A percentile compares a stretch with the other conserved stretches of the same genome.
Evolutionary conservation across 2,888 invertebrate species (phyloP).

Genomic region (Dascillus cervinus): DNA sequence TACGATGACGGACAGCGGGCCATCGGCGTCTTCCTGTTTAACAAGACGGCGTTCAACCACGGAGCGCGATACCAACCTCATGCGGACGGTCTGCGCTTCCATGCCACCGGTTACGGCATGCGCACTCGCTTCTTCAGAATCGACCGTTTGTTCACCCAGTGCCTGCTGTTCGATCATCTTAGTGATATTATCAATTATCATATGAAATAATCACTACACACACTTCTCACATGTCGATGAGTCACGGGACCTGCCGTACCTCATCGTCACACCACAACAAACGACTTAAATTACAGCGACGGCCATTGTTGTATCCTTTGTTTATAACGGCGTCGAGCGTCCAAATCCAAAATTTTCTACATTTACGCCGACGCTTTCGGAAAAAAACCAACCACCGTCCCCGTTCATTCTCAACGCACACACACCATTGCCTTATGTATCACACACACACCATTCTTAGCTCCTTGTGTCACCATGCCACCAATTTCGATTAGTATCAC

Average conservation of each 20-base stretch:
- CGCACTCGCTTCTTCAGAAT: slow-evolving; percentile 43
- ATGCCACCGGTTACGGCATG: slow-evolving; percentile 37
- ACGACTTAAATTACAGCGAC: slow-evolving; percentile 14
- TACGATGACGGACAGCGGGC: slow-evolving; percentile 50
- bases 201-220: slow-evolving; percentile 21
- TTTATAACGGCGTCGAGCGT: slow-evolving; percentile 32
- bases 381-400: slow-evolving; percentile 2
- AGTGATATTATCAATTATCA: slow-evolving; percentile 51
- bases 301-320: slow-evolving; percentile 26
- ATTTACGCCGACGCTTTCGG: slow-evolving; percentile 2
- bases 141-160: slow-evolving; percentile 47
- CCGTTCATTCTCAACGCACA: slow-evolving; percentile 7
- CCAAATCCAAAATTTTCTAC: slow-evolving; percentile 17
- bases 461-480: slow-evolving; percentile 18
- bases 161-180: slow-evolving; percentile 53
- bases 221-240: slow-evolving; percentile 22
- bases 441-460: slow-evolving; percentile 15
- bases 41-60: slow-evolving; percentile 41
- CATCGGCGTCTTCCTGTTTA: slow-evolving; percentile 43
- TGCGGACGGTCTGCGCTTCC: slow-evolving; percentile 41
- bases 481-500: slow-evolving; percentile 24
- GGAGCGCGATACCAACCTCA: slow-evolving; percentile 42
- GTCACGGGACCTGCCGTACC: slow-evolving; percentile 15
- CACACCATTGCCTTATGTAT: slow-evolving; percentile 1
- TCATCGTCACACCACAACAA: slow-evolving; percentile 18